Evolutionary conservation across 92 coral and sea anemone genomes (phyloP).

Genomic region (Siderastrea siderea): DNA sequence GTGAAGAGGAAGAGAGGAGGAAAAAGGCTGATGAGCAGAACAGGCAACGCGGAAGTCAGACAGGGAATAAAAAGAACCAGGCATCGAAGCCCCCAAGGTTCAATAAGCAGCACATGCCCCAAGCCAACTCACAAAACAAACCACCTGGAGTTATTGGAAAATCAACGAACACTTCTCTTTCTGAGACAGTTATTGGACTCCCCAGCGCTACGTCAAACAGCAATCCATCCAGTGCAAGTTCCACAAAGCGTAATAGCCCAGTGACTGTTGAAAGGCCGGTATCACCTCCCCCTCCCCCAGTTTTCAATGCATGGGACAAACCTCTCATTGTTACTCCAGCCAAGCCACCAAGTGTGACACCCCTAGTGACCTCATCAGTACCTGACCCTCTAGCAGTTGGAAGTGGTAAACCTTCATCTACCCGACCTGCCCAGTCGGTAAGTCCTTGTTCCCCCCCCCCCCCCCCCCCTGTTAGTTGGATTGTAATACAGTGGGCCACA

Average conservation of each 20-base stretch:
- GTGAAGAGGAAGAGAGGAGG: conserved; percentile 95
- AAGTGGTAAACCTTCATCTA: conserved; percentile 94
- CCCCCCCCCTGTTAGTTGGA: too few relatives aligned
- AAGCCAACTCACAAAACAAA: conserved; percentile 65
- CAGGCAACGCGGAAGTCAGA: conserved; percentile 69
- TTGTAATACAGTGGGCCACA: too few relatives aligned
- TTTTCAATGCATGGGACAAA: conserved; percentile 98
- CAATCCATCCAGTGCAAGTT: conserved; percentile 88
- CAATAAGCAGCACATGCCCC: conserved; percentile 84
- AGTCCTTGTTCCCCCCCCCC: neutral
- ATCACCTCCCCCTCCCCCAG: conserved; percentile 89
- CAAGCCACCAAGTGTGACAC: conserved; percentile 77
- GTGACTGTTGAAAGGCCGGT: conserved; percentile 89
- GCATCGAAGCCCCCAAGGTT: conserved; percentile 93
- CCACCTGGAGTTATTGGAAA: conserved; percentile 70
- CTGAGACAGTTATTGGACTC: conserved; percentile 72
- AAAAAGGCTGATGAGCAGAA: conserved; percentile 86
- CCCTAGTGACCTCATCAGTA: conserved; percentile 70
- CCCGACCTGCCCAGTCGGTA: conserved; percentile 74
- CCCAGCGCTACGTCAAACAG: conserved; percentile 72
- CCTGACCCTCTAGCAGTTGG: conserved; percentile 99
- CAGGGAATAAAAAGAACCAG: conserved; percentile 76
- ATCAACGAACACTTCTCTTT: conserved; percentile 41
- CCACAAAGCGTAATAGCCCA: conserved; percentile 91
- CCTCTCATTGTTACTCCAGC: conserved; percentile 96